A percentile compares a stretch with the other conserved stretches of the same genome.
phyloP scores from a whole-genome alignment of 2,113 vertebrate genomes.

The Neodontobutis hainanensis region DNA sequence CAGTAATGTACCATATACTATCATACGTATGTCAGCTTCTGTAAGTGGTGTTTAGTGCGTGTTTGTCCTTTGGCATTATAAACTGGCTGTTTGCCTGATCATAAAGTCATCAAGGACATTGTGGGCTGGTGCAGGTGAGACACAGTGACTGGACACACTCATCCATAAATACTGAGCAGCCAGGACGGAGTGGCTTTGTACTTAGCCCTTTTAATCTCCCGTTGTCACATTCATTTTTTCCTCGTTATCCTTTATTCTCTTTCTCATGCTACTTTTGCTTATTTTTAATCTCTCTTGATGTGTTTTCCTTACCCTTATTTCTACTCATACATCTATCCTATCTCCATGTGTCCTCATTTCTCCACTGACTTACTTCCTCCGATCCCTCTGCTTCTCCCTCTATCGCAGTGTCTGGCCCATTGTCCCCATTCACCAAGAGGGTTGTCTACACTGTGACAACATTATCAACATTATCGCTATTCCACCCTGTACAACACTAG shows the following conservation, averaged over 20 bases:
- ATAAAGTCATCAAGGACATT: conserved; percentile 28
- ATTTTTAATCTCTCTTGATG: neutral
- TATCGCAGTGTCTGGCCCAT: conserved; percentile 9
- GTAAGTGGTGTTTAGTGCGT: neutral
- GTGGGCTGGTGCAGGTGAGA: conserved; percentile 22
- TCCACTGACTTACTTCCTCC: neutral
- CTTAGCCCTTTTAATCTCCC: conserved; percentile 1
- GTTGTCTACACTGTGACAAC: conserved; percentile 14
- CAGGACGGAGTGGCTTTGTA: conserved; percentile 13
- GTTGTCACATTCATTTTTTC: neutral
- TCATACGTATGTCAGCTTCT: neutral
- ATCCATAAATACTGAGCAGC: conserved; percentile 48
- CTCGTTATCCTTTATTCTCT: neutral
- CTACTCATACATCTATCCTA: neutral
- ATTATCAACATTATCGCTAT: conserved; percentile 32
- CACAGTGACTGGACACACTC: conserved; percentile 32
- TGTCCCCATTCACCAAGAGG: neutral
- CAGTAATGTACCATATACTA: no score
- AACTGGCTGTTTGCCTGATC: neutral
- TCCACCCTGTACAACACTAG: neutral
- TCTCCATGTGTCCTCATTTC: conserved; percentile 13
- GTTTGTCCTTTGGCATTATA: conserved; percentile 3
- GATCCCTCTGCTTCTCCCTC: neutral
- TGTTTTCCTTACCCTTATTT: conserved; percentile 1
- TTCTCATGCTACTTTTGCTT: neutral